phyloP scores from a whole-genome alignment of 2,888 invertebrate species.

The Idaea biselata region DNA sequence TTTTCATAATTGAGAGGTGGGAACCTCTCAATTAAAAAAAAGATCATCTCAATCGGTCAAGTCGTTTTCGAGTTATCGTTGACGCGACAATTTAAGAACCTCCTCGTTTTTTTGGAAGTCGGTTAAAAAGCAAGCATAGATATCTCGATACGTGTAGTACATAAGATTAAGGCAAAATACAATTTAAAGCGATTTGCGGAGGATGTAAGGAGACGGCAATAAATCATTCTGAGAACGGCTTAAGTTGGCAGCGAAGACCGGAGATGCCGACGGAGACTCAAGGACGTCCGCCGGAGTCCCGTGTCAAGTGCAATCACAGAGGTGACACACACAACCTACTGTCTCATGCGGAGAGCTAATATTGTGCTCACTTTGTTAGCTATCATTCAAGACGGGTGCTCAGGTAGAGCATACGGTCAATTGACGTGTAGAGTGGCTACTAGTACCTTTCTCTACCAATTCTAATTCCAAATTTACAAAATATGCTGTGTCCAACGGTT shows the following conservation, averaged over 20 bases:
- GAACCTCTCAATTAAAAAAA: too few species aligned
- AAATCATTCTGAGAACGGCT: neutral
- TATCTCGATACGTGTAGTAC: neutral
- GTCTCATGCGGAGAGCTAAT: neutral
- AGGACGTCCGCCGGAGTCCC: neutral
- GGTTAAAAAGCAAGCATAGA: neutral
- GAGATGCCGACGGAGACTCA: neutral
- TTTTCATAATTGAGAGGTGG: too few species aligned
- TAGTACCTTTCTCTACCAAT: too few species aligned
- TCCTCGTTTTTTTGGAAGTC: too few species aligned
- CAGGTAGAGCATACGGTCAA: too few species aligned
- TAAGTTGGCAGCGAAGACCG: neutral
- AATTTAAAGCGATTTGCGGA: neutral
- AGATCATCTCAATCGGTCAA: too few species aligned
- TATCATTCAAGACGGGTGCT: too few species aligned
- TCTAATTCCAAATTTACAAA: too few species aligned
- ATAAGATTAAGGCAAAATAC: neutral
- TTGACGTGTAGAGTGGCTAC: too few species aligned
- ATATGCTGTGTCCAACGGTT: too few species aligned
- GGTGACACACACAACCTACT: neutral
- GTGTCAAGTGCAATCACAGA: neutral
- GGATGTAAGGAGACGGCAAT: neutral
- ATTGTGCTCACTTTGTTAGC: neutral
- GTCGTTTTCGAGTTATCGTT: too few species aligned
- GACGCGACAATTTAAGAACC: too few species aligned